phyloP scores from a whole-genome alignment of 1,140 invertebrate species.

The Oncopeltus fasciatus region DNA sequence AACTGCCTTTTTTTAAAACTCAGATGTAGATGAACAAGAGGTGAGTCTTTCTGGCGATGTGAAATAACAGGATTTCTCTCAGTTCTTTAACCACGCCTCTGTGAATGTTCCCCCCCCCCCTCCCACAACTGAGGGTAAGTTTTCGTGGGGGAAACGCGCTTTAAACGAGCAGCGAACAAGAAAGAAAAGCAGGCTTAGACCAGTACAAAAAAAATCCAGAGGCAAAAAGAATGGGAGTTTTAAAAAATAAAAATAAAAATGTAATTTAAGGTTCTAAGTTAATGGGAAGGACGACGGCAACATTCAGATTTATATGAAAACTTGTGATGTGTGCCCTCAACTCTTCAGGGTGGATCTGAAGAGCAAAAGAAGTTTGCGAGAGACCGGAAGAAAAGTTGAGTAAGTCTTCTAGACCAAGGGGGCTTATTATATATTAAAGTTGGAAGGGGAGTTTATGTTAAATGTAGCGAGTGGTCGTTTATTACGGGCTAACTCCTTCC shows the following conservation, averaged over 20 bases:
- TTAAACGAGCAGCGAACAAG: background rate
- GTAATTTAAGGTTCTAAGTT: background rate
- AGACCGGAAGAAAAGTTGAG: constrained; percentile 1
- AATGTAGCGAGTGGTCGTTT: constrained; percentile 3
- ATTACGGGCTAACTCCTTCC: background rate
- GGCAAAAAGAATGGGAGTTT: too few species aligned
- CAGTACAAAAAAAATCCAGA: background rate
- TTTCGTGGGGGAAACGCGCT: background rate
- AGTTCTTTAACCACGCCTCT: background rate
- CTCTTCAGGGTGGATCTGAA: constrained; percentile 3
- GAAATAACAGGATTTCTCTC: background rate
- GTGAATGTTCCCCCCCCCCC: background rate
- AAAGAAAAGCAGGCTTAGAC: background rate
- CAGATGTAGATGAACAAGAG: too few species aligned
- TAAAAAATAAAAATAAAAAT: background rate
- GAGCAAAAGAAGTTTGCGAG: background rate
- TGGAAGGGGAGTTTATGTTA: background rate
- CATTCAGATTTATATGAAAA: constrained; percentile 8
- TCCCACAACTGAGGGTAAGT: background rate
- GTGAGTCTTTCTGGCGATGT: background rate
- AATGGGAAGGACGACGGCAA: background rate
- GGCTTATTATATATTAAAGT: constrained; percentile 10
- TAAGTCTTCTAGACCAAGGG: background rate
- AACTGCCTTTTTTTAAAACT: too few species aligned
- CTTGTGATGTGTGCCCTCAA: background rate